phyloP scores from a whole-genome alignment of 1,140 invertebrate genomes.

The Ceratoteleas bidentatus region DNA sequence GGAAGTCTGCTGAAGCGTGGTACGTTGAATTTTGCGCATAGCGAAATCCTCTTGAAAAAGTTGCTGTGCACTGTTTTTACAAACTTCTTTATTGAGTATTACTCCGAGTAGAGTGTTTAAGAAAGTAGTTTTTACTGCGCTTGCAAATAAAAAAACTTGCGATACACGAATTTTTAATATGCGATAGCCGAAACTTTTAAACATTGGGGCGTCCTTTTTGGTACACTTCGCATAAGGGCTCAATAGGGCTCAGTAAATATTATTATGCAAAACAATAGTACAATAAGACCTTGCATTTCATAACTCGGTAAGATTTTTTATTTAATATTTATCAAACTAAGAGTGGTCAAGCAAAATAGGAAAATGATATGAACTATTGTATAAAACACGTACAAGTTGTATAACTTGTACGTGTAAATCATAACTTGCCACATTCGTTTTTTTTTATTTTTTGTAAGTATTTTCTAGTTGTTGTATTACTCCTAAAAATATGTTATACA shows the following conservation, averaged over 20 bases:
- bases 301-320: too few relatives aligned
- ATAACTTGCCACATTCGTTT: too few relatives aligned
- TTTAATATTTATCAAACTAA: too few relatives aligned
- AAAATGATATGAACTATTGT: too few relatives aligned
- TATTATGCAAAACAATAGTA: too few relatives aligned
- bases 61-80: slow-evolving; percentile 62
- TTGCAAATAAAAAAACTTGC: slow-evolving; percentile 41
- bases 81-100: slow-evolving; percentile 67
- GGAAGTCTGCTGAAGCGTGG: slow-evolving; percentile 55
- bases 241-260: slow-evolving; percentile 24
- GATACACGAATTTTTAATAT: slow-evolving; percentile 61
- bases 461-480: too few relatives aligned
- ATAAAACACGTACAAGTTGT: too few relatives aligned
- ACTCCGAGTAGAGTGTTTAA: slow-evolving; percentile 62
- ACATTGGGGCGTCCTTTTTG: slow-evolving; percentile 14
- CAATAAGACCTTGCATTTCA: too few relatives aligned
- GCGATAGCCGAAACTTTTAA: slow-evolving; percentile 56
- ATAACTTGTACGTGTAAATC: too few relatives aligned
- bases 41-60: slow-evolving; percentile 64
- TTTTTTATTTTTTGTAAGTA: too few relatives aligned
- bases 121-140: slow-evolving; percentile 56
- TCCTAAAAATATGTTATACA: too few relatives aligned
- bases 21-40: slow-evolving; percentile 57
- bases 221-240: slow-evolving; percentile 13
- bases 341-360: too few relatives aligned